Percentiles rank a stretch among this genome's conserved stretches.
phyloP scores from a whole-genome alignment of 2,113 vertebrate genomes.

The Pteronura brasiliensis region DNA sequence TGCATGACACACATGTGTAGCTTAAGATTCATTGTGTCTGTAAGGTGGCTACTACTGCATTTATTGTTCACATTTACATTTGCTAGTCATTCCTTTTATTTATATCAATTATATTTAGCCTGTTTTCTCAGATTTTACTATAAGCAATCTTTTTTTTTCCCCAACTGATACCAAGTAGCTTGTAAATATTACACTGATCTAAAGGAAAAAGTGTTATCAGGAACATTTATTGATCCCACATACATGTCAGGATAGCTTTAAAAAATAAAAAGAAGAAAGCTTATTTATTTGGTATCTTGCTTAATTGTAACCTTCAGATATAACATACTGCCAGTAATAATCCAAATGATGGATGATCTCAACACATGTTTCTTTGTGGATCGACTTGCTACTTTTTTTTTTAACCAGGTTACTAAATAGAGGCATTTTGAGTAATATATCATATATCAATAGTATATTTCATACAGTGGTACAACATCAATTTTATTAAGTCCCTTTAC shows the following conservation, averaged over 20 bases:
- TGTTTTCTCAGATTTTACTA: not conserved
- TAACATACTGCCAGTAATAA: not conserved
- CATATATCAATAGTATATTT: not conserved
- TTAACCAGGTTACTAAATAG: not conserved
- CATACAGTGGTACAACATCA: not conserved
- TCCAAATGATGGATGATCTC: not conserved
- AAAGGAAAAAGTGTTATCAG: not conserved
- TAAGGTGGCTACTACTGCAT: not conserved
- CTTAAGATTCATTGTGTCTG: not conserved
- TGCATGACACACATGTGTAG: not conserved
- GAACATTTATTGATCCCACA: not conserved
- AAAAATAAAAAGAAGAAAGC: not conserved
- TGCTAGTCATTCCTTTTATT: not conserved
- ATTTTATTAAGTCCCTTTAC: not conserved
- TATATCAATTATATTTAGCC: not conserved
- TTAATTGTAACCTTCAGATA: not conserved
- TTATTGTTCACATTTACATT: not conserved
- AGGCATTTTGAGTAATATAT: not conserved
- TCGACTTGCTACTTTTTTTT: not conserved
- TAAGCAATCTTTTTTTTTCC: not conserved
- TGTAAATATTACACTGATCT: not conserved
- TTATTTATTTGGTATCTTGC: not conserved
- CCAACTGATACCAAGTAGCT: not conserved
- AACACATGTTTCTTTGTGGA: not conserved
- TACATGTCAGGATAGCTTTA: not conserved